Base-by-base conservation (phyloP, 2,888 invertebrate genomes). In the Drosophila phalerata region DNA sequence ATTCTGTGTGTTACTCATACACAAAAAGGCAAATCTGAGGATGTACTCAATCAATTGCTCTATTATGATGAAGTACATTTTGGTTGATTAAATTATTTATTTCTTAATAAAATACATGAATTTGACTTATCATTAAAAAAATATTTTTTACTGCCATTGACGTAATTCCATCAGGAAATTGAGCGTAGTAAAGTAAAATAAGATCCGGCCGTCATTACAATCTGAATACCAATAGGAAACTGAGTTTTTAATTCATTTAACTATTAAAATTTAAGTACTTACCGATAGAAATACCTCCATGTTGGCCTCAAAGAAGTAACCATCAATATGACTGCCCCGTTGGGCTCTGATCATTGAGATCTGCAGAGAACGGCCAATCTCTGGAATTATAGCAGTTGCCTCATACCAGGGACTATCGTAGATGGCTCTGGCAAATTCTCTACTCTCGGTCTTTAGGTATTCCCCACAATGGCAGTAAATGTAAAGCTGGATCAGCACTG, bases 241-340 rank as follows among this genome's bases (percentile, higher is more conserved):
- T 15, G 17, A 28, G 5, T 10, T 2, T 6, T 48, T 11, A 30
- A 0, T 30, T 30, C 11, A 3, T 13, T 15, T 15, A 11, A 10
- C 2, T 2, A 22, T 0, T 8, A 0, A 19, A 5, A 1, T 22
- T 13, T 1, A 0, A 15, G n/a, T 9, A 22, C 67, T n/a, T n/a
- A 87, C 84, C 74, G 79, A 61, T 8, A 70, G 67, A 25, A 84
- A 85, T 0, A 65, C 69, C 30, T 57, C 52, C 75, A 87, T 70
- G 37, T 82, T 87, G n/a, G 82, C 84, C 57, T 71, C 70, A 6
- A 82, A 85, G 34, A 84, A 87, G 49, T 72, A 73, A 0, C 79
- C 84, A 19, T 77, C 69, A 5, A 87, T 71, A 19, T 48, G 58
- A 45, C 68, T 69, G 5, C 74, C 79, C 0, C 52, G 64, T 19